phyloP scores from a whole-genome alignment of 2,797 vertebrate species.

The Margarornis squamiger region DNA sequence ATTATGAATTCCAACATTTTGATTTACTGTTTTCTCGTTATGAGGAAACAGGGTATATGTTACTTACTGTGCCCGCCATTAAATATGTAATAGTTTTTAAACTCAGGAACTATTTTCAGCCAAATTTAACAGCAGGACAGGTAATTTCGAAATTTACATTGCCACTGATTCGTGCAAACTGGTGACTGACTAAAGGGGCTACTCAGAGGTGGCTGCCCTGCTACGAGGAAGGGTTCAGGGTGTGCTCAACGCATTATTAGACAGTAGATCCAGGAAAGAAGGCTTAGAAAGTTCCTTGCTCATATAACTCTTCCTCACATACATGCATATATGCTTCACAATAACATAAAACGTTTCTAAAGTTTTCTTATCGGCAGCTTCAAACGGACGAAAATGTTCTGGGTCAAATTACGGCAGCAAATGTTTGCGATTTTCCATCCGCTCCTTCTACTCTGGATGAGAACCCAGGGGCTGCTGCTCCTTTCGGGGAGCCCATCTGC shows the following conservation, averaged over 20 bases:
- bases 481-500: background rate
- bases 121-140: background rate
- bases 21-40: background rate
- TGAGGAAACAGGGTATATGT: background rate
- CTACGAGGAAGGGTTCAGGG: background rate
- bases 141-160: background rate
- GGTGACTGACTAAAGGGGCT: background rate
- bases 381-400: background rate
- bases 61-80: background rate
- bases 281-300: background rate
- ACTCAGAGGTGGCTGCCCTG: background rate
- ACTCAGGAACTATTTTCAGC: background rate
- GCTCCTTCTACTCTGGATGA: background rate
- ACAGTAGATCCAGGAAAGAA: background rate
- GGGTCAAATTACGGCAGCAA: background rate
- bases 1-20: background rate
- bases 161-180: background rate
- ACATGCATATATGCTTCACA: rapidly evolving
- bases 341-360: background rate
- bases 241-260: background rate
- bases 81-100: background rate
- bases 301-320: background rate
- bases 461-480: background rate
- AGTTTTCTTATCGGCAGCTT: background rate
- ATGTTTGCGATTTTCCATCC: background rate